Evolutionary conservation across 2,113 vertebrate genomes (phyloP), one percentile per base, ranked within the genome.

Genomic region (Procavia capensis): DNA sequence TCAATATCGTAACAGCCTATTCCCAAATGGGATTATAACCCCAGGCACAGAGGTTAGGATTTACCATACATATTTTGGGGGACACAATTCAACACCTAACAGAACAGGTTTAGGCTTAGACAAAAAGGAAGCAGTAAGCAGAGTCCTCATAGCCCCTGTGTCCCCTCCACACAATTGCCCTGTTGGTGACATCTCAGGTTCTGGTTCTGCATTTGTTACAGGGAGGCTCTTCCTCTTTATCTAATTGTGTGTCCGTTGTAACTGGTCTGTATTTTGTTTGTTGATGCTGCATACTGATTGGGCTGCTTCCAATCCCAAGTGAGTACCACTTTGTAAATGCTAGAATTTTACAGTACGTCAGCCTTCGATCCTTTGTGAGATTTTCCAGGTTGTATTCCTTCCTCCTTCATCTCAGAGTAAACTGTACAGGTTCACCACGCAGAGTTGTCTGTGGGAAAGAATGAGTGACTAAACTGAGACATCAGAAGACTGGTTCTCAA

Each of bases 251-350:
- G 98, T 99, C 98, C 98, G 98, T 98, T 99, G 97, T 99, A 99
- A 99, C 99, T 99, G 98, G 99, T 99, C 99, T 99, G 98, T 99
- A 96, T 99, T 98, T 96, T 99, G 85, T 99, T 99, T 99, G 98
- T 98, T 98, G 99, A 98, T 98, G 98, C 98, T 99, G 98, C 98
- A 98, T 98, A 98, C 97, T 98, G 98, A 98, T 98, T 97, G 98
- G 99, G 99, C 99, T 98, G 98, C 98, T 98, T 96, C 98, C 98
- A 98, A 98, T 98, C 98, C 96, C 98, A 99, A 99, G 99, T 99
- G 98, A 99, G 99, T 99, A 99, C 97, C 96, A 9, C 85, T 91
- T 97, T 98, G 96, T 96, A 94, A 97, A 98, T 97, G 97, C 96
- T 96, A 96, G 97, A 97, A 87, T 27, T 97, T 66, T 91, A 96